Evolutionary conservation across 2,888 invertebrate genomes (phyloP), one percentile per base, ranked within the genome.

Genomic region (Parnassius mnemosyne): DNA sequence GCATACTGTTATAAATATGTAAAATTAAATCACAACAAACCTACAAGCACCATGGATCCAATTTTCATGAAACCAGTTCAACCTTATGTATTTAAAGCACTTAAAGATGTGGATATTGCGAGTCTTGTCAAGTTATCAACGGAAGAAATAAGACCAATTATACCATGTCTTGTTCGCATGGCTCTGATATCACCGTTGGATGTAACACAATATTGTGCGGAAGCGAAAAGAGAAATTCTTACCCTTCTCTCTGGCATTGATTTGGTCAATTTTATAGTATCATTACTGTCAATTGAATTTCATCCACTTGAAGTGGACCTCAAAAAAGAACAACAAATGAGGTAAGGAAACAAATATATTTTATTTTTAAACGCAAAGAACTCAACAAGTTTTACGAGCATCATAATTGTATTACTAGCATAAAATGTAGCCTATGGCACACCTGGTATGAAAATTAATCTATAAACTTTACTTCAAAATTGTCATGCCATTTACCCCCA

Each of bases 81-180:
- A 57, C 94, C 95, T 41, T 93, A 93, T 70, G 94, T 96, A 1
- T 96, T 96, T 77, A 93, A 94, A 73, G 96, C 96, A 1, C 94
- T 97, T 74, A 96, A 97, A 87, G 95, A 95, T 84, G 93, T 97
- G 50, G 95, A 97, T 79, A 95, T 97, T 61, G 92, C 92, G 51
- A 93, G 94, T 65, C 87, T 98, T 46, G 93, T 95, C 61, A 93
- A 93, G 77, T 96, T 96, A 76, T 91, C 94, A 1, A 93, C 95
- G 65, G 93, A 94, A 65, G 97, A 98, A 87, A 94, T 98, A 66
- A 93, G 98, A 41, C 97, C 98, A 1, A 95, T 98, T 62, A 90
- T 99, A 74, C 98, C 98, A 57, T 97, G 97, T 80, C 93, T 99
- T 58, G 97, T 98, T 47, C 94, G 99, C 57, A 98, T 98, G 96